Conservation (phyloP, 2,888 invertebrate genomes). For the Pristionchus japonicus region DNA sequence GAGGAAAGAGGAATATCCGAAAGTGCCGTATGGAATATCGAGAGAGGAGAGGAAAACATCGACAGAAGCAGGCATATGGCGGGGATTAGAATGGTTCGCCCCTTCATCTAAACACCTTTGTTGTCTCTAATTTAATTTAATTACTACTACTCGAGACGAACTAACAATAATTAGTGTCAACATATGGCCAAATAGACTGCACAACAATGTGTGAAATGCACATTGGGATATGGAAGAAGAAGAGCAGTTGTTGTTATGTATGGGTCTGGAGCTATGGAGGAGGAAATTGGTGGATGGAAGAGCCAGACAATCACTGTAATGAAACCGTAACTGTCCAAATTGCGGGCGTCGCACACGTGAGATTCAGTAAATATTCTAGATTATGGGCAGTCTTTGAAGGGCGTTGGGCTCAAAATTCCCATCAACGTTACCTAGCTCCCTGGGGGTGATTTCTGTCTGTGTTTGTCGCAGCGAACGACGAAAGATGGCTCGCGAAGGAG, state of each 20-base stretch:
- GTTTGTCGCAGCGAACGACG: background rate
- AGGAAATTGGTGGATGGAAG: background rate
- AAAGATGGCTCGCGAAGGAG: background rate
- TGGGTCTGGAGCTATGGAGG: background rate
- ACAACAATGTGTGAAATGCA: background rate
- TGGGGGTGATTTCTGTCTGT: constrained; percentile 3
- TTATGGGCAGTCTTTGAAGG: background rate
- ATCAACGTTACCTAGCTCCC: background rate
- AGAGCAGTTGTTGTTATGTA: background rate
- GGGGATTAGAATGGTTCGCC: background rate
- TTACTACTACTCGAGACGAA: background rate
- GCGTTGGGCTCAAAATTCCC: background rate
- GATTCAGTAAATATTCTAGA: background rate
- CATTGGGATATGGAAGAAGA: background rate
- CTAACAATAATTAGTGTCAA: constrained; percentile 9
- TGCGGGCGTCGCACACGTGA: background rate
- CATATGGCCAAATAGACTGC: background rate
- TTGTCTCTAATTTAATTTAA: background rate
- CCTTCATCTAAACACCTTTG: background rate
- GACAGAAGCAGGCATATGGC: constrained; percentile 5
- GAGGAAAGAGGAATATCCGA: constrained; percentile 24
- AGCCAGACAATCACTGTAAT: constrained; percentile 1
- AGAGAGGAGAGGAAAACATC: constrained; percentile 21
- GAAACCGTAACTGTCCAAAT: background rate
- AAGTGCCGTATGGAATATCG: constrained; percentile 29